Conservation (phyloP, 2,888 invertebrate species). For the Lithosia quadra region DNA sequence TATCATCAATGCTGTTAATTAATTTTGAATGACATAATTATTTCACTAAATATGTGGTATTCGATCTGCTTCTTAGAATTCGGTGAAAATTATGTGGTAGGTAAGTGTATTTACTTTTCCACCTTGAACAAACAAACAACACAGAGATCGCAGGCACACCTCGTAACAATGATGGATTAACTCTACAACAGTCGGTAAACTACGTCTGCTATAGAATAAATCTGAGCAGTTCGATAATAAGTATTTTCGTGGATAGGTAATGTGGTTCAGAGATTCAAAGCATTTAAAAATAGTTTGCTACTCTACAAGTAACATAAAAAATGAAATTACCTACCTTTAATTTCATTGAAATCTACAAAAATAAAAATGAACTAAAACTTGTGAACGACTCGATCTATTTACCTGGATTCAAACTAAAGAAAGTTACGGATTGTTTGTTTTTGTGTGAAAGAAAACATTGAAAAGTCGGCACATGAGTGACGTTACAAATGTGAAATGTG, state of each 20-base stretch:
- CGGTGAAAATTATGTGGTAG: neutral
- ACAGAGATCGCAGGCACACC: constrained; percentile 24
- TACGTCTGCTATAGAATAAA: constrained; percentile 28
- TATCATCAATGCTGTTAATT: neutral
- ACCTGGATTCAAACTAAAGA: no score
- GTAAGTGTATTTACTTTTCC: constrained; percentile 5
- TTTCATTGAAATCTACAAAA: no score
- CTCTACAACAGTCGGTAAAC: constrained; percentile 21
- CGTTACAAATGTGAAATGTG: no score
- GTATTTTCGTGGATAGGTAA: constrained; percentile 4
- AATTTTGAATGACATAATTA: constrained; percentile 1
- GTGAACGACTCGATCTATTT: no score
- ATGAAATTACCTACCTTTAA: no score
- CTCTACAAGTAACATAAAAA: no score
- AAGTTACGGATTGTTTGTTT: no score
- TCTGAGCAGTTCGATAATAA: constrained; percentile 14
- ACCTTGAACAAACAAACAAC: constrained; percentile 7
- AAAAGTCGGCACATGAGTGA: no score
- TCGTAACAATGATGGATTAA: constrained; percentile 32
- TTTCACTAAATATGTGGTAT: neutral
- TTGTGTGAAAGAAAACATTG: no score
- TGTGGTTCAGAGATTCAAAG: neutral
- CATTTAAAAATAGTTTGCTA: constrained; percentile 12
- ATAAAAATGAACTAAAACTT: no score
- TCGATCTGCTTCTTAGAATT: neutral